phyloP scores from a whole-genome alignment of 2,113 vertebrate species.

The Anas platyrhynchos region DNA sequence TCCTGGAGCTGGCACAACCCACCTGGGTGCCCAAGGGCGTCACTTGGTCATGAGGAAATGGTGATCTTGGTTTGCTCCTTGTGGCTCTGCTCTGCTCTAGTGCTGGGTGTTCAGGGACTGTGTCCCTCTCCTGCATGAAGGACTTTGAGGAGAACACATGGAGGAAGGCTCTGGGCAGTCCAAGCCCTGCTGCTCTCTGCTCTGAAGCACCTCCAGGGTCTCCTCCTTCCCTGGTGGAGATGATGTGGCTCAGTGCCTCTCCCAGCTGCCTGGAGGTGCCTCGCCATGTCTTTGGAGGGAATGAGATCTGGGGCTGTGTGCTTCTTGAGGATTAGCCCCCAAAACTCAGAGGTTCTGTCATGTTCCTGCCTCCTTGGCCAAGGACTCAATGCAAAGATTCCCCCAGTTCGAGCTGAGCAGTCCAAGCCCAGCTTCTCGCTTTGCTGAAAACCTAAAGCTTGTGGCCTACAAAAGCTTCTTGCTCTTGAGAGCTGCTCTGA shows the following conservation, averaged over 20 bases:
- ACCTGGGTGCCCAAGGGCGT: neutral
- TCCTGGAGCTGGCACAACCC: neutral
- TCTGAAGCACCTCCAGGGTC: neutral
- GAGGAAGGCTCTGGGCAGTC: neutral
- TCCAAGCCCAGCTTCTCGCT: neutral
- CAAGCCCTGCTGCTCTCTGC: neutral
- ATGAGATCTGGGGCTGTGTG: neutral
- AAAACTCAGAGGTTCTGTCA: neutral
- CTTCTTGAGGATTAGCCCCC: neutral
- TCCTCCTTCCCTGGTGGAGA: neutral
- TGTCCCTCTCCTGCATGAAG: neutral
- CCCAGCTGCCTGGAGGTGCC: neutral
- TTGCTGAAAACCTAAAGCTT: neutral
- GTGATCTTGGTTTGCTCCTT: neutral
- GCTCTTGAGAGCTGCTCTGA: neutral
- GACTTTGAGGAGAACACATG: neutral
- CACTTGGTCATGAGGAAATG: neutral
- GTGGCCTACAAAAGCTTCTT: neutral
- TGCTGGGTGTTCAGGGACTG: neutral
- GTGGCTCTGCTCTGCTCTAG: neutral
- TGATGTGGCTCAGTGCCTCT: neutral
- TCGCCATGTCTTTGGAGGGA: neutral
- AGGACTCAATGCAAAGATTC: neutral
- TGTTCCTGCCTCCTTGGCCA: neutral
- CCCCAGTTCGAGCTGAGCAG: neutral